Percentiles rank a stretch among this genome's conserved stretches.
Evolutionary conservation across 2,888 invertebrate species (phyloP).

Genomic region (Mimumesa dahlbomi): DNA sequence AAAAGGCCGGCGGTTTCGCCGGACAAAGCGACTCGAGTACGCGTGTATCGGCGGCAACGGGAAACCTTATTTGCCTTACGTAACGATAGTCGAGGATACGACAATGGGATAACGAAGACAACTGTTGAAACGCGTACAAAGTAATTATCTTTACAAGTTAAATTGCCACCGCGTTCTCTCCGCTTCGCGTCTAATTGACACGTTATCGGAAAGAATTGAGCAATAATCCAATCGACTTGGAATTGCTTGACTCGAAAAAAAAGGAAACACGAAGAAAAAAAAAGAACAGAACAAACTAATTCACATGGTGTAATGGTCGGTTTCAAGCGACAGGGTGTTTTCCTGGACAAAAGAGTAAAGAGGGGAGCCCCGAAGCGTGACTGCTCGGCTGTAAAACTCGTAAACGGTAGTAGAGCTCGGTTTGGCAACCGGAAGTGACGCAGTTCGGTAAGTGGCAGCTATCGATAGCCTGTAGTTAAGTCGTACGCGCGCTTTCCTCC

Average conservation of each 20-base stretch:
- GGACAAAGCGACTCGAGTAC: neutral
- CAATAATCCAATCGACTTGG: neutral
- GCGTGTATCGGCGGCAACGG: conserved; percentile 9
- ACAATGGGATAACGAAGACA: neutral
- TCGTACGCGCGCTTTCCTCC: conserved; percentile 54
- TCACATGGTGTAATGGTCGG: conserved; percentile 1
- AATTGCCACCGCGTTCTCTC: no score
- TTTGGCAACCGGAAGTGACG: conserved; percentile 76
- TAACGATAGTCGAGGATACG: conserved; percentile 21
- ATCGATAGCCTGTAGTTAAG: conserved; percentile 75
- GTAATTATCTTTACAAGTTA: neutral
- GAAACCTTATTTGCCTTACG: conserved; percentile 34
- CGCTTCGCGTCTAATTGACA: neutral
- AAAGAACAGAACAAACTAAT: conserved; percentile 2
- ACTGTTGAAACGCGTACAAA: neutral
- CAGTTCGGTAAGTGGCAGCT: conserved; percentile 73
- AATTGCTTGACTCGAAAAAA: neutral
- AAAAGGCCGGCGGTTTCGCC: conserved; percentile 17
- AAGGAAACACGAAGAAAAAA: neutral
- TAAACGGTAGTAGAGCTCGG: conserved; percentile 68
- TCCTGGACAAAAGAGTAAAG: conserved; percentile 36
- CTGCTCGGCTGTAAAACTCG: conserved; percentile 72
- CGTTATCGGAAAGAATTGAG: neutral
- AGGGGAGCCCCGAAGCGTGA: conserved; percentile 56
- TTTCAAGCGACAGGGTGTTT: neutral